Evolutionary conservation across 2,113 vertebrate genomes (phyloP), one percentile per base, ranked within the genome.

Genomic region (Lycaon pictus): DNA sequence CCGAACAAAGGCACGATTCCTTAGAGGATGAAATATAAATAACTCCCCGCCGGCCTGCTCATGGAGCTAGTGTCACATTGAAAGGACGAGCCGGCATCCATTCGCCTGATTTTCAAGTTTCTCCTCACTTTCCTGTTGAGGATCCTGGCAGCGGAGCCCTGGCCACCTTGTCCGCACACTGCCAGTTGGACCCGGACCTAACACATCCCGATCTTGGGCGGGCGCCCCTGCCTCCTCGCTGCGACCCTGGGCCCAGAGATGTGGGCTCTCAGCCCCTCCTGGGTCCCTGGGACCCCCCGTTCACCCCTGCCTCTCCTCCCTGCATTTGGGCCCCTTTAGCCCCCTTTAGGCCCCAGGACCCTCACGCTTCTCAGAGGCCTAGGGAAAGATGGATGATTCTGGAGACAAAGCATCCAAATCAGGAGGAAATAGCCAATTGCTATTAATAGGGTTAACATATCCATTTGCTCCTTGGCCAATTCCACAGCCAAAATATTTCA

Each of bases 1-100:
- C 27, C 1, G 5, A n/a, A 32, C 53, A 60, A 71, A 85, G 35
- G 19, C 43, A 32, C 3, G 0, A 1, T 51, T 58, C 90, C 58
- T 77, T 25, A 6, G 83, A 92, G 90, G 79, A 13, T 3, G 13
- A 35, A 71, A 48, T 25, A 55, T 79, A 87, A 90, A 83, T 71
- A 48, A 43, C 48, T 63, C 22, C 17, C 0, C 0, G 60, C 65
- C 23, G 32, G 79, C 74, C 80, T 7, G 32, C 6, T 11, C 9
- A 5, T 15, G 20, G 72, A 29, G 63, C 71, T 17, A 5, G 35
- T 3, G 5, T 56, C 53, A 69, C 67, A 22, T 1, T 79, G 43
- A 22, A 77, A 74, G 90, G 62, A 60, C 69, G 0, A 0, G 0
- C 2, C 10, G n/a, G 12, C 9, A 1, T 43, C 37, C 9, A 4